phyloP scores from a whole-genome alignment of 1,140 invertebrate species.

The Calliopsis andreniformis region DNA sequence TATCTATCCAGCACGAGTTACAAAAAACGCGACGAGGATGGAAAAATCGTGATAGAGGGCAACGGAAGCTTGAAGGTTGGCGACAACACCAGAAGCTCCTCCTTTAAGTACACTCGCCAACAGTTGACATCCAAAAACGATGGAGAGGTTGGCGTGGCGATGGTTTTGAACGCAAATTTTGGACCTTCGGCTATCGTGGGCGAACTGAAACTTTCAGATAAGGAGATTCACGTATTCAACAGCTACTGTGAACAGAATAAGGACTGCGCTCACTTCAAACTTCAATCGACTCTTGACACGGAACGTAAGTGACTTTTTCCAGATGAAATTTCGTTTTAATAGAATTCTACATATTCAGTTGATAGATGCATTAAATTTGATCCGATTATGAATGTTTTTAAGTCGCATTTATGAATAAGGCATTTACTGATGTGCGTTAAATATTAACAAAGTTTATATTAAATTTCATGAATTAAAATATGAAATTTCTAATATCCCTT shows the following conservation, averaged over 20 bases:
- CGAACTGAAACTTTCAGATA: conserved; percentile 86
- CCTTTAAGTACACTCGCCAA: conserved; percentile 87
- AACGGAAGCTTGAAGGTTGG: conserved; percentile 85
- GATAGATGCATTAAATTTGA: neutral
- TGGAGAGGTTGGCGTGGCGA: conserved; percentile 84
- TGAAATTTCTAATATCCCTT: too few relatives aligned
- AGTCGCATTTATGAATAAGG: too few relatives aligned
- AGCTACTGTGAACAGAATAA: conserved; percentile 90
- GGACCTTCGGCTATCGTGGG: conserved; percentile 82
- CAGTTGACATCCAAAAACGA: conserved; percentile 82
- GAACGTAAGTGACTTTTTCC: conserved; percentile 82
- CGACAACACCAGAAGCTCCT: conserved; percentile 85
- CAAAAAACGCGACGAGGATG: conserved; percentile 86
- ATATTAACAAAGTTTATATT: too few relatives aligned
- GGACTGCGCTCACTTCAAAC: conserved; percentile 87
- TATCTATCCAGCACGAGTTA: conserved; percentile 83
- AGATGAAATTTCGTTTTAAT: too few relatives aligned
- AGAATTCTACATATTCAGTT: neutral
- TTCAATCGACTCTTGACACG: conserved; percentile 83
- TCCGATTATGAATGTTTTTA: neutral
- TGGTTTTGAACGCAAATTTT: conserved; percentile 80
- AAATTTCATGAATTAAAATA: too few relatives aligned
- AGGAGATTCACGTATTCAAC: conserved; percentile 86
- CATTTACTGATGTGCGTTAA: too few relatives aligned
- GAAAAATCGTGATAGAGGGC: conserved; percentile 87